Percentiles rank a stretch among this genome's conserved stretches.
These are phyloP conservation scores for Carollia perspicillata DNA, from an alignment of 2,113 vertebrate genomes.

Conservation along the genomic window DNA sequence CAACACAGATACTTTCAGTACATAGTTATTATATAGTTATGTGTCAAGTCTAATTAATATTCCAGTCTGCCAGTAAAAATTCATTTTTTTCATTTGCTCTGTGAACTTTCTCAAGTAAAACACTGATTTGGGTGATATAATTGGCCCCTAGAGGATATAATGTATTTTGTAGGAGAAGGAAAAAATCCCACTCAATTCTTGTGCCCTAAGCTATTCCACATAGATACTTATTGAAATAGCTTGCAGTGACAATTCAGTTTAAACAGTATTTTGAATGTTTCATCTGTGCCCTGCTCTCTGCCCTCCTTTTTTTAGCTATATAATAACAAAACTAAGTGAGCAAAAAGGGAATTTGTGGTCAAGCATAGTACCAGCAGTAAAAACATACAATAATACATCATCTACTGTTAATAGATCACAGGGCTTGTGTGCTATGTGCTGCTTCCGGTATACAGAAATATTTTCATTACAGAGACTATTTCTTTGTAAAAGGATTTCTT, in stretches of 20 bases:
- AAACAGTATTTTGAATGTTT: not conserved
- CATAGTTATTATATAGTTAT: conserved; percentile 42
- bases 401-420: not conserved
- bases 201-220: conserved; percentile 28
- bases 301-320: not conserved
- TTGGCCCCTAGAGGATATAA: conserved; percentile 49
- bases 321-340: not conserved
- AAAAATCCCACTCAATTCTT: not conserved
- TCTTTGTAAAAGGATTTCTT: conserved; percentile 5
- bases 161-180: conserved; percentile 37
- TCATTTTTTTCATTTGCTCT: conserved; percentile 73
- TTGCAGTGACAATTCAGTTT: conserved; percentile 32
- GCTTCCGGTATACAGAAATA: not conserved
- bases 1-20: conserved; percentile 52
- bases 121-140: conserved; percentile 64
- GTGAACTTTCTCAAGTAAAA: conserved; percentile 70
- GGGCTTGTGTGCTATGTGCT: not conserved
- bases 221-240: conserved; percentile 21
- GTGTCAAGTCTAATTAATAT: conserved; percentile 66
- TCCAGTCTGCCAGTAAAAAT: conserved; percentile 63
- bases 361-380: not conserved
- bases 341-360: not conserved
- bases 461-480: not conserved
- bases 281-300: not conserved
- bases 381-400: not conserved